A percentile compares a stretch with the other conserved stretches of the same genome.
phyloP scores from a whole-genome alignment of 2,113 vertebrate species.

The human (Homo sapiens) region GRCh38 chr7:31093501-31094000 shows the following conservation, averaged over 20 bases:
- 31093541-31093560: background rate
- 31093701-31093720: background rate
- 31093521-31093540: background rate
- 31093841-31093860: background rate
- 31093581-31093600: background rate
- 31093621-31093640: background rate
- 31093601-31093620: background rate
- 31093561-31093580: background rate
- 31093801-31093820: background rate
- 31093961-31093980: constrained; percentile 45
- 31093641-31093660: background rate
- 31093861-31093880: rapidly evolving
- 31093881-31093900: background rate
- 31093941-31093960: background rate
- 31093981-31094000: background rate
- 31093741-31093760: background rate
- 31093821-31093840: background rate
- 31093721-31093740: background rate
- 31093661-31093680: background rate
- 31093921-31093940: background rate
- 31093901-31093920: background rate
- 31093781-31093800: background rate
- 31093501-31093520: background rate
- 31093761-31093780: background rate
- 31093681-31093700: background rate